Evolutionary conservation across 2,888 invertebrate species (phyloP), one percentile per base, ranked within the genome.

Genomic region (Graphium colonna): DNA sequence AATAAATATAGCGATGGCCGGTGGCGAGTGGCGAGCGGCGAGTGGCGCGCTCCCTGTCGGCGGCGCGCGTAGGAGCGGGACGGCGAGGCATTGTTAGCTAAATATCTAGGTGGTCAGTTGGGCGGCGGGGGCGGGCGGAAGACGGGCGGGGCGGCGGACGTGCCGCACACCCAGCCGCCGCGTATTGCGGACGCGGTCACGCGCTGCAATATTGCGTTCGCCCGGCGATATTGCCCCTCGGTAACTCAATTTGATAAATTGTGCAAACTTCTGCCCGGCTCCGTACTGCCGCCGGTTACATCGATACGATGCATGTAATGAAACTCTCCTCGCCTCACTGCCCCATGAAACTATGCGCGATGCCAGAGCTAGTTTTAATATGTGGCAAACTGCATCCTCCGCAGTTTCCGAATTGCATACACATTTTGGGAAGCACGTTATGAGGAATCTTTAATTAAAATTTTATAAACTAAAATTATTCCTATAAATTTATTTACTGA

Each of bases 151-250:
- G 82, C 74, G 78, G 80, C 77, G 80, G 80, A 82, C 84, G 87
- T 82, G 83, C 79, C 75, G 79, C 77, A 82, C 81, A 65, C 68
- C 82, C 82, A 84, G 84, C 83, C 85, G 83, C 82, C 90, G 90
- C 83, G 88, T 84, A 84, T 86, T 89, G 87, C 88, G 87, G 89
- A 86, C 85, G 87, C 86, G 87, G 87, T 88, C 89, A 88, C 87
- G 89, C 88, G 88, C 87, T 86, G 89, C 89, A 88, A 88, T 88
- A 88, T 88, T 89, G 88, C 88, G 88, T 87, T 79, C 86, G 82
- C 82, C 82, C 75, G 77, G 75, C 85, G 84, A 87, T 88, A 88
- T 88, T 88, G 83, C 88, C 85, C 82, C 85, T 81, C 85, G 73
- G 79, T 86, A 88, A 88, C 87, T 88, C 86, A 85, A 85, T 87